These are phyloP conservation scores for Xylocampa areola DNA, from an alignment of 2,888 invertebrate genomes.

Conservation along the genomic window DNA sequence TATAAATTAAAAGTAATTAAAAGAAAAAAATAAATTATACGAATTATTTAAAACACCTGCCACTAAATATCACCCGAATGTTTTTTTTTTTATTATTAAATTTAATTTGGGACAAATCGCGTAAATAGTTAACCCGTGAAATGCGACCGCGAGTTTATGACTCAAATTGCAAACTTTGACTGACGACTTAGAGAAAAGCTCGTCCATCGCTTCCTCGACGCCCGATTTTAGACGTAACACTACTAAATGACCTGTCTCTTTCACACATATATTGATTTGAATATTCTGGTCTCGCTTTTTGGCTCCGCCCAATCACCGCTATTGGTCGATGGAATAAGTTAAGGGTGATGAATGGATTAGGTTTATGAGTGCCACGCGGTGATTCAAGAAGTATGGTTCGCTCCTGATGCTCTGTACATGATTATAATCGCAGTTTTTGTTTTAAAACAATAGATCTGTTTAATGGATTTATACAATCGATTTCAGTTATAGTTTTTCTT, in stretches of 20 bases:
- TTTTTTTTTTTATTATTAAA: constrained; percentile 8
- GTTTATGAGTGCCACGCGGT: constrained; percentile 45
- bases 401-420: constrained; percentile 21
- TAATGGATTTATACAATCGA: not conserved
- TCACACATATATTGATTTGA: constrained; percentile 29
- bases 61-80: constrained; percentile 25
- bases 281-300: constrained; percentile 58
- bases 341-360: constrained; percentile 59
- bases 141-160: constrained; percentile 46
- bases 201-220: constrained; percentile 56
- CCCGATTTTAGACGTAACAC: constrained; percentile 62
- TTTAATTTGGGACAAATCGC: constrained; percentile 26
- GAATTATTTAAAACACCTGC: constrained; percentile 2
- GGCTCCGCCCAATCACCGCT: constrained; percentile 67
- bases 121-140: constrained; percentile 53
- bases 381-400: constrained; percentile 42
- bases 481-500: not conserved
- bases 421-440: constrained; percentile 22
- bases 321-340: constrained; percentile 64
- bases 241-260: constrained; percentile 51
- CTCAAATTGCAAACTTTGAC: constrained; percentile 67
- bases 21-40: not conserved
- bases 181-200: constrained; percentile 54
- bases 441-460: constrained; percentile 3
- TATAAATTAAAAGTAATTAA: constrained; percentile 10